Conservation (phyloP, 1,140 invertebrate species). For the Papilio glaucus region DNA sequence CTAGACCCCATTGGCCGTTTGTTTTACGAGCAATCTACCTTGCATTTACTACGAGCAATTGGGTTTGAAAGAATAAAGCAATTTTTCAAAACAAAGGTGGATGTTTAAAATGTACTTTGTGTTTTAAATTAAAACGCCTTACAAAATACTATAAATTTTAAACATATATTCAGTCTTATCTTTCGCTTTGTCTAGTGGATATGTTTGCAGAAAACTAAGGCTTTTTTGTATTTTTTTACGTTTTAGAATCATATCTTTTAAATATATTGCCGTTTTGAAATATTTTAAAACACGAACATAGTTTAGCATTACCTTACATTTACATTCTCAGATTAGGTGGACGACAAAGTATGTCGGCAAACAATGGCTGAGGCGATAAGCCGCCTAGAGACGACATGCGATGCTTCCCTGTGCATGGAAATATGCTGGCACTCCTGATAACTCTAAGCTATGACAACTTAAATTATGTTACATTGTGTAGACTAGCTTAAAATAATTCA, state of each 20-base stretch:
- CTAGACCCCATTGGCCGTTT: neutral
- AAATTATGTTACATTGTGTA: neutral
- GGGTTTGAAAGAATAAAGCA: neutral
- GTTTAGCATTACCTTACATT: constrained; percentile 24
- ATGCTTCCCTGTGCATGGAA: constrained; percentile 33
- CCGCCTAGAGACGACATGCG: constrained; percentile 32
- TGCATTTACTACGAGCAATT: neutral
- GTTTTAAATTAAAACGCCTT: neutral
- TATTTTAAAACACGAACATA: constrained; percentile 14
- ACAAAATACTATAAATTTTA: neutral
- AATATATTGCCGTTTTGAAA: constrained; percentile 6
- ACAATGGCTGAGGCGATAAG: constrained; percentile 22
- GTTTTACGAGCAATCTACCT: neutral
- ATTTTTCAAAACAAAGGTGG: neutral
- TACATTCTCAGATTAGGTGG: constrained; percentile 31
- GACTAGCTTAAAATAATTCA: neutral
- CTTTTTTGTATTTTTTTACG: neutral
- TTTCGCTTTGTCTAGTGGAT: constrained; percentile 12
- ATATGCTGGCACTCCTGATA: constrained; percentile 28
- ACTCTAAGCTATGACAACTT: constrained; percentile 10
- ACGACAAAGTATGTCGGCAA: constrained; percentile 30
- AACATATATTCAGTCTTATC: constrained; percentile 2
- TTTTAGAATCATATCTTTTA: neutral
- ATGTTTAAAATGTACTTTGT: neutral
- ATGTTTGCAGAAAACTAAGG: neutral